A percentile compares a stretch with the other conserved stretches of the same genome.
These are phyloP conservation scores for Orientallactaga bullata DNA, from an alignment of 2,113 vertebrate species.

Conservation along the genomic window DNA sequence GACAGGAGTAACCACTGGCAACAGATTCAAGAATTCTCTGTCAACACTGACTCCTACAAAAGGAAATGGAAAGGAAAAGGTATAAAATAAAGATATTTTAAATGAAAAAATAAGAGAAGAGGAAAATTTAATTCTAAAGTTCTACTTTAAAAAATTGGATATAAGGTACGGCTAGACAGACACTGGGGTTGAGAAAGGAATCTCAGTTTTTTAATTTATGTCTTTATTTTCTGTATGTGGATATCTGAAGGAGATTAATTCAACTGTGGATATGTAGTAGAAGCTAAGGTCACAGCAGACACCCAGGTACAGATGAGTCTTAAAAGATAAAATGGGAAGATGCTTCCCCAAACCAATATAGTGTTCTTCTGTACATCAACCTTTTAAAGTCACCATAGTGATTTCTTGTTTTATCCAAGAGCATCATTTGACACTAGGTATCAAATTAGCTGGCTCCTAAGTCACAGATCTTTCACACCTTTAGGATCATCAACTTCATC, in stretches of 20 bases:
- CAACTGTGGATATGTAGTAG: neutral
- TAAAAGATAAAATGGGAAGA: conserved; percentile 53
- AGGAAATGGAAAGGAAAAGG: conserved; percentile 5
- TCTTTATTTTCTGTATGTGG: conserved; percentile 22
- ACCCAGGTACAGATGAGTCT: conserved; percentile 19
- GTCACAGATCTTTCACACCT: neutral
- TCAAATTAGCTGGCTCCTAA: conserved; percentile 11
- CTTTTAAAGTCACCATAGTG: conserved; percentile 7
- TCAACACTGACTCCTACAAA: neutral
- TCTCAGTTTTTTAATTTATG: neutral
- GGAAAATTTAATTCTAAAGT: conserved; percentile 28
- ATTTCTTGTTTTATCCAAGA: conserved; percentile 5
- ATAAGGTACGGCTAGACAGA: neutral
- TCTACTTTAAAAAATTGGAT: neutral
- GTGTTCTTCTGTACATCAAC: neutral
- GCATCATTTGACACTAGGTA: neutral
- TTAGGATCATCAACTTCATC: neutral
- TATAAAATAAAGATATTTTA: conserved; percentile 15
- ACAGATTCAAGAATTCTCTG: neutral
- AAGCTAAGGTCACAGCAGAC: conserved; percentile 44
- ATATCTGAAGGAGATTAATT: conserved; percentile 39
- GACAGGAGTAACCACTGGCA: neutral
- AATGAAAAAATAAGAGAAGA: conserved; percentile 6
- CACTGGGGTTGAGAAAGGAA: neutral
- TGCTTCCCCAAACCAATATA: conserved; percentile 54